phyloP scores from a whole-genome alignment of 2,888 invertebrate species.

The Spodoptera exigua region DNA sequence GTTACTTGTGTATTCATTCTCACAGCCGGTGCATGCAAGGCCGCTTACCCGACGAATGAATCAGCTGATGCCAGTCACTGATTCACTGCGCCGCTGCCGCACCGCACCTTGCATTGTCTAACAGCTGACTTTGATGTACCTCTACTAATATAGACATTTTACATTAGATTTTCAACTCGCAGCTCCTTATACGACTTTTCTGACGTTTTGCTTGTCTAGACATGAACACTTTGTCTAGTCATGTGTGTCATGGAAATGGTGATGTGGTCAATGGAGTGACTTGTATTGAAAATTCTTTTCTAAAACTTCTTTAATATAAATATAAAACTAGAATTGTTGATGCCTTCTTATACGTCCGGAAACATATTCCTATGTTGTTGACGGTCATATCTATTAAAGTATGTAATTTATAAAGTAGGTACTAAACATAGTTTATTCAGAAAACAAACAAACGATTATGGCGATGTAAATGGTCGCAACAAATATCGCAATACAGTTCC shows the following conservation, averaged over 20 bases:
- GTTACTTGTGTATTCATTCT: constrained; percentile 72
- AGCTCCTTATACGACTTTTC: constrained; percentile 49
- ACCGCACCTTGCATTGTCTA: constrained; percentile 74
- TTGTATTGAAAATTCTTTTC: constrained; percentile 24
- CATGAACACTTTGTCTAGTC: constrained; percentile 36
- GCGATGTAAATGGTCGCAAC: constrained; percentile 57
- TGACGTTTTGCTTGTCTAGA: constrained; percentile 47
- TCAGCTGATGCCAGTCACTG: constrained; percentile 81
- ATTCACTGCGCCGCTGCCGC: constrained; percentile 68
- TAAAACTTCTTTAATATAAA: background rate
- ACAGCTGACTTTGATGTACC: constrained; percentile 70
- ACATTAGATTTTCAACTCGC: constrained; percentile 57
- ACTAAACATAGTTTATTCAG: constrained; percentile 10
- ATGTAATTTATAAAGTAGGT: too few species aligned
- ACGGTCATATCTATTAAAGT: too few species aligned
- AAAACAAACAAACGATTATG: constrained; percentile 51
- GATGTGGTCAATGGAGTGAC: constrained; percentile 43
- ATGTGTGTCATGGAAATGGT: constrained; percentile 36
- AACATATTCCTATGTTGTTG: too few species aligned
- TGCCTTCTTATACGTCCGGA: too few species aligned
- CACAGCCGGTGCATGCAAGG: constrained; percentile 78
- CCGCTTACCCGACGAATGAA: constrained; percentile 76
- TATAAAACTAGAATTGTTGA: too few species aligned
- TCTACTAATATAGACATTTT: constrained; percentile 54
- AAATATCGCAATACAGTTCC: constrained; percentile 63